Percentiles rank a stretch among this genome's conserved stretches.
Conservation (phyloP, 2,888 invertebrate species). For the Malthinus seriepunctatus region DNA sequence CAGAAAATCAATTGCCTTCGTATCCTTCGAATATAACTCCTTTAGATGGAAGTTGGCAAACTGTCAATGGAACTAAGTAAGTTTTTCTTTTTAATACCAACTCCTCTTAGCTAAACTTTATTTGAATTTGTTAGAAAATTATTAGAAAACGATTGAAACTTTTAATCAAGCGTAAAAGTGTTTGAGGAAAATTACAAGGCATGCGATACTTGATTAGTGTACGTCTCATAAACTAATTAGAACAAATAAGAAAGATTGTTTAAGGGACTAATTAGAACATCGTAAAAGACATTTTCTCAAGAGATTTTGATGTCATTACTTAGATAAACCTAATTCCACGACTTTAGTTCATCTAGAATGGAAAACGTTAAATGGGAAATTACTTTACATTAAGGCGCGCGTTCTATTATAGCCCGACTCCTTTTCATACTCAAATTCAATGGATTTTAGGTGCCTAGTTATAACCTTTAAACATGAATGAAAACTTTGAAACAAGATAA, state of each 20-base stretch:
- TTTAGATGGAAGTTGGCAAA: constrained; percentile 79
- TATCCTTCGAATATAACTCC: constrained; percentile 69
- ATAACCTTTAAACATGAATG: not conserved
- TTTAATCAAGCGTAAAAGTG: constrained; percentile 3
- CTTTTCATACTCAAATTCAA: not conserved
- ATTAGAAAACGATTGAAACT: not conserved
- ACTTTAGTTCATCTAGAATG: not conserved
- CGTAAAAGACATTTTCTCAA: constrained; percentile 9
- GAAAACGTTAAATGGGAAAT: not conserved
- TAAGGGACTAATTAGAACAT: constrained; percentile 9
- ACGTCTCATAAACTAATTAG: constrained; percentile 9
- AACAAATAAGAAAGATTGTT: constrained; percentile 5
- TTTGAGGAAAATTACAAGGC: too few species aligned
- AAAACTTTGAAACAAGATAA: too few species aligned
- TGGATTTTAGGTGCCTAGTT: not conserved
- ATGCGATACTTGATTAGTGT: constrained; percentile 2
- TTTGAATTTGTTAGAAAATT: too few species aligned
- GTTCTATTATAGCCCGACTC: too few species aligned
- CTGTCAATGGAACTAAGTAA: constrained; percentile 73
- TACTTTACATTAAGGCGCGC: not conserved
- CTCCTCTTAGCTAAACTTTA: too few species aligned
- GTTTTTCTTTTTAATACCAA: too few species aligned
- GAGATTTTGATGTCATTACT: constrained; percentile 9
- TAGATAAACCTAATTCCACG: constrained; percentile 5
- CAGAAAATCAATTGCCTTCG: constrained; percentile 57